Conservation (phyloP, 2,888 invertebrate genomes). For the Xiphydria camelus region DNA sequence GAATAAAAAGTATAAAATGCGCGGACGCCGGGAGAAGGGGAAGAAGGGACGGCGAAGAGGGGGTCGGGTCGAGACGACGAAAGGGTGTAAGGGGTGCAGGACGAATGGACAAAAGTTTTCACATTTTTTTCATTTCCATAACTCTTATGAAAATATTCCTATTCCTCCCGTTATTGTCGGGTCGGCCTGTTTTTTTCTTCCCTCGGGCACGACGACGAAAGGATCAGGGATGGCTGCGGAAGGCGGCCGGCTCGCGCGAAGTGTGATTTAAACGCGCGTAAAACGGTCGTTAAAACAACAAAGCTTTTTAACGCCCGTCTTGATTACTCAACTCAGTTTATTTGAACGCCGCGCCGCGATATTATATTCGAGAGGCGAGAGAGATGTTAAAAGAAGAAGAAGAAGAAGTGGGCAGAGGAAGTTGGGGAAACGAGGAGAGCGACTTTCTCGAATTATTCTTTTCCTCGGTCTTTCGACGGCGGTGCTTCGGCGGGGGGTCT, state of each 20-base stretch:
- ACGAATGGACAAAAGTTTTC: slow-evolving; percentile 45
- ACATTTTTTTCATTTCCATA: slow-evolving; percentile 51
- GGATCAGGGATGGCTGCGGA: too few relatives aligned
- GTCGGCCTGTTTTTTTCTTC: slow-evolving; percentile 14
- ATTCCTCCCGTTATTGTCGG: slow-evolving; percentile 30
- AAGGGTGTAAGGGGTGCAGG: slow-evolving; percentile 1
- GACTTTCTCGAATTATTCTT: too few relatives aligned
- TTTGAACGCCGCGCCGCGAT: slow-evolving; percentile 54
- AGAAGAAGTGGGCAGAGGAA: too few relatives aligned
- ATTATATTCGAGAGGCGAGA: too few relatives aligned
- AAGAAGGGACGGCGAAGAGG: slow-evolving; percentile 5
- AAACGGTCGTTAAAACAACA: slow-evolving; percentile 56
- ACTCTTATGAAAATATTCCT: slow-evolving; percentile 55
- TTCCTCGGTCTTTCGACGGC: too few relatives aligned
- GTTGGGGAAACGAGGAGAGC: too few relatives aligned
- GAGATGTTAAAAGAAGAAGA: too few relatives aligned
- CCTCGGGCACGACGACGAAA: slow-evolving; percentile 16
- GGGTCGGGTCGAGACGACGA: slow-evolving; percentile 11
- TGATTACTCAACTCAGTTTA: slow-evolving; percentile 56
- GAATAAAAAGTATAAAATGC: slow-evolving; percentile 25
- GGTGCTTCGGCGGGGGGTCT: too few relatives aligned
- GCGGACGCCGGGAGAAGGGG: neutral
- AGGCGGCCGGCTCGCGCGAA: slow-evolving; percentile 25
- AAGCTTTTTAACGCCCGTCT: slow-evolving; percentile 53
- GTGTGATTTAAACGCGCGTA: slow-evolving; percentile 56